phyloP scores from a whole-genome alignment of 2,113 vertebrate genomes.

The Rhea pennata region DNA sequence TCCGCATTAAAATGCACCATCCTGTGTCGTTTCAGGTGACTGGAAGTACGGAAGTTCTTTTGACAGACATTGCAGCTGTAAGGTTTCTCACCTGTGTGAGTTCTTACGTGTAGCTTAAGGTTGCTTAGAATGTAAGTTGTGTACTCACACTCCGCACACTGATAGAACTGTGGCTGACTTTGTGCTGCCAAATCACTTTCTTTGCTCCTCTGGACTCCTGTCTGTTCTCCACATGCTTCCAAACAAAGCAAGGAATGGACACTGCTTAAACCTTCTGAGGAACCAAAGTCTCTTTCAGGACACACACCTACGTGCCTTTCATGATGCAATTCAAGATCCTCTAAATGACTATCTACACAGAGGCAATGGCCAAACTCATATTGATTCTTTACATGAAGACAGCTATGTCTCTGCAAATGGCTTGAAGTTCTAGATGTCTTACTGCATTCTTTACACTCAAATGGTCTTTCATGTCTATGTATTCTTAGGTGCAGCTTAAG shows the following conservation, averaged over 20 bases:
- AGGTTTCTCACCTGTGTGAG: constrained; percentile 61
- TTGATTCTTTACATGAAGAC: neutral
- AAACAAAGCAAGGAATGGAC: neutral
- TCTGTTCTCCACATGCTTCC: neutral
- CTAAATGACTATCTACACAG: neutral
- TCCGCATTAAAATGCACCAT: neutral
- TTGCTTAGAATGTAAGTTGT: neutral
- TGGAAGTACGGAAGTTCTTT: constrained; percentile 59
- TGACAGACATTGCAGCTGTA: constrained; percentile 36
- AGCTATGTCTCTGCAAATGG: constrained; percentile 32
- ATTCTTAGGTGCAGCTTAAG: constrained; percentile 40
- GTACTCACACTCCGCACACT: constrained; percentile 31
- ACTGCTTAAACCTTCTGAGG: neutral
- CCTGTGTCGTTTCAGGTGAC: constrained; percentile 53
- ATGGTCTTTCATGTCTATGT: neutral
- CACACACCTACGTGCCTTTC: neutral
- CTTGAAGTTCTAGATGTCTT: constrained; percentile 2
- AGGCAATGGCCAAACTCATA: neutral
- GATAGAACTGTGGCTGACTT: neutral
- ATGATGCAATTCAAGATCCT: neutral
- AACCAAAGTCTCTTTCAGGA: neutral
- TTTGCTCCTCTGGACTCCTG: neutral
- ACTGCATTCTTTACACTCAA: constrained; percentile 36
- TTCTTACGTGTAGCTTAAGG: constrained; percentile 36
- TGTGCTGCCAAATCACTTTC: neutral